These are phyloP conservation scores for Hypselothyrea guttata DNA, from an alignment of 2,888 invertebrate species.

Conservation along the genomic window DNA sequence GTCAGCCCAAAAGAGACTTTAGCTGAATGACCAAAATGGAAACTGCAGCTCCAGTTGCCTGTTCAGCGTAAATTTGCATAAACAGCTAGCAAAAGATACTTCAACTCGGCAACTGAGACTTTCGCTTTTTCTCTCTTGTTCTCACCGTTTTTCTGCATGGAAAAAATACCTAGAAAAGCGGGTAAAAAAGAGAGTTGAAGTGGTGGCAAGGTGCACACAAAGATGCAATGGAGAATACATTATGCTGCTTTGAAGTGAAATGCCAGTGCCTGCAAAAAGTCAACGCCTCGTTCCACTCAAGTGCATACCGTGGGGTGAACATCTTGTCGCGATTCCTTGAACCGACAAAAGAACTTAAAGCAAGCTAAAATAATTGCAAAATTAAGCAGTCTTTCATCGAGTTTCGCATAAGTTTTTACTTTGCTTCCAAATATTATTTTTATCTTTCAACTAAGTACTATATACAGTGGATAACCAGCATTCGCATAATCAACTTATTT, in stretches of 20 bases:
- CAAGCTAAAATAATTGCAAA: conserved; percentile 22
- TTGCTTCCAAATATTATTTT: conserved; percentile 3
- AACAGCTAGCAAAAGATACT: conserved; percentile 45
- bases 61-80: conserved; percentile 55
- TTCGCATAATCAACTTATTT: conserved; percentile 37
- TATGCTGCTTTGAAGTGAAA: conserved; percentile 22
- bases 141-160: conserved; percentile 4
- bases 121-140: conserved; percentile 1
- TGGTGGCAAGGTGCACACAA: conserved; percentile 7
- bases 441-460: conserved; percentile 5
- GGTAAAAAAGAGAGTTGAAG: no score
- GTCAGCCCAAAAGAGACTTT: conserved; percentile 12
- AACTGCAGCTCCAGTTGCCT: conserved; percentile 12
- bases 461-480: conserved; percentile 21
- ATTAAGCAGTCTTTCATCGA: no score
- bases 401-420: conserved; percentile 21
- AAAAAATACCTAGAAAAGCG: conserved; percentile 20
- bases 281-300: conserved; percentile 13
- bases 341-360: conserved; percentile 19
- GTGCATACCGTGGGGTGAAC: conserved; percentile 15
- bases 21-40: conserved; percentile 28
- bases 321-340: background rate
- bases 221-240: conserved; percentile 48
- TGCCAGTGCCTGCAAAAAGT: conserved; percentile 16
- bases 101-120: conserved; percentile 25